Evolutionary conservation across 2,113 vertebrate genomes (phyloP).

Genomic region (Dissostichus mawsoni): DNA sequence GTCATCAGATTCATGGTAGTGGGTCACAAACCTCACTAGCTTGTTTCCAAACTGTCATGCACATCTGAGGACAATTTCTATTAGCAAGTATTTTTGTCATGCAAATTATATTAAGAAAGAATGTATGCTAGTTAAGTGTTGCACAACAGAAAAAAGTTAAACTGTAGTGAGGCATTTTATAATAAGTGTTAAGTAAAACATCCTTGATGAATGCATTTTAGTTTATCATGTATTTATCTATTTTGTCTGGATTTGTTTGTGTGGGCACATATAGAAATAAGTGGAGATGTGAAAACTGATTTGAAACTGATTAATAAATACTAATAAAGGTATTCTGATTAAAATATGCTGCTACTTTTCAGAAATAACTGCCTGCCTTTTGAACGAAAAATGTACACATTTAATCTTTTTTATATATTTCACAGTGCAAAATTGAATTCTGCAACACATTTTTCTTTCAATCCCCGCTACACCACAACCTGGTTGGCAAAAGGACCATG

Average conservation of each 20-base stretch:
- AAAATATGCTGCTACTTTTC: conserved; percentile 23
- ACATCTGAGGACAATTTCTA: background rate
- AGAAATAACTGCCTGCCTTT: background rate
- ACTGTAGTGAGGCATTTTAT: background rate
- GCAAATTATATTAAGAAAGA: background rate
- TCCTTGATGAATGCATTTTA: background rate
- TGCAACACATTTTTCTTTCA: background rate
- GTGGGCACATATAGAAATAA: conserved; percentile 4
- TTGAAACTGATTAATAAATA: background rate
- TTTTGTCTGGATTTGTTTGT: no score
- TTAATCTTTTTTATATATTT: background rate
- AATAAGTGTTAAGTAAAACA: background rate
- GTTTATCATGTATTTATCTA: background rate
- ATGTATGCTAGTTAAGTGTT: background rate
- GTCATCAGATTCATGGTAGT: background rate
- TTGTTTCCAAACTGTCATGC: background rate
- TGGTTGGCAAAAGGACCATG: background rate
- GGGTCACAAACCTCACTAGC: background rate
- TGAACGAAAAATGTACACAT: background rate
- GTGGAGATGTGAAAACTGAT: conserved; percentile 6
- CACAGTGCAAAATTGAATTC: background rate
- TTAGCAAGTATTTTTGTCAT: background rate
- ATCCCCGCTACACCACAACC: background rate
- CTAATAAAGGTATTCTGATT: background rate
- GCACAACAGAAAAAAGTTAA: background rate